A percentile compares a stretch with the other conserved stretches of the same genome.
Conservation (phyloP, 2,797 vertebrate species). For the Sebastes diaconus region DNA sequence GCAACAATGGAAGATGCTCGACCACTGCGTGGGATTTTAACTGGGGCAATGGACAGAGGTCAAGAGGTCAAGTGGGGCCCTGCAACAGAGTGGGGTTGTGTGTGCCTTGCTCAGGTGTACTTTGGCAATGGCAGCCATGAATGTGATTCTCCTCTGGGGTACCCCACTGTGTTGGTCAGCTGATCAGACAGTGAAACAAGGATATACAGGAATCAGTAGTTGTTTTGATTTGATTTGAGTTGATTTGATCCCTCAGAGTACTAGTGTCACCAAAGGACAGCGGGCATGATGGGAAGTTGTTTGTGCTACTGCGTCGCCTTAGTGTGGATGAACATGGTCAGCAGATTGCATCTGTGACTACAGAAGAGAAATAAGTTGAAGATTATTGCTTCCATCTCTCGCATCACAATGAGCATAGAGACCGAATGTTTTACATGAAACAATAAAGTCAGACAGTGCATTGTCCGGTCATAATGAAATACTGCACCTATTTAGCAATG, state of each 20-base stretch:
- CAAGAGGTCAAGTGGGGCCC: background rate
- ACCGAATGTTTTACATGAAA: constrained; percentile 3
- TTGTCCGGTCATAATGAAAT: background rate
- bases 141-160: background rate
- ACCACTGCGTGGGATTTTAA: background rate
- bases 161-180: background rate
- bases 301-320: background rate
- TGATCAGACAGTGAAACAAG: background rate
- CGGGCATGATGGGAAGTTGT: background rate
- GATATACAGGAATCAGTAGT: no score
- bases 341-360: background rate
- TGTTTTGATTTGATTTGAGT: background rate
- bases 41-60: background rate
- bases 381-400: constrained; percentile 47
- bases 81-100: background rate
- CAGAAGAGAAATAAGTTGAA: constrained; percentile 7
- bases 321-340: constrained; percentile 9
- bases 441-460: constrained; percentile 19
- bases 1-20: background rate
- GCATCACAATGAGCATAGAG: constrained; percentile 10
- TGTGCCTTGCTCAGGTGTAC: background rate
- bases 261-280: background rate
- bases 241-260: background rate
- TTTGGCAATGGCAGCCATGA: background rate
- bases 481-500: constrained; percentile 6